Evolutionary conservation across 2,888 invertebrate species (phyloP).

Genomic region (Tetranychus piercei): DNA sequence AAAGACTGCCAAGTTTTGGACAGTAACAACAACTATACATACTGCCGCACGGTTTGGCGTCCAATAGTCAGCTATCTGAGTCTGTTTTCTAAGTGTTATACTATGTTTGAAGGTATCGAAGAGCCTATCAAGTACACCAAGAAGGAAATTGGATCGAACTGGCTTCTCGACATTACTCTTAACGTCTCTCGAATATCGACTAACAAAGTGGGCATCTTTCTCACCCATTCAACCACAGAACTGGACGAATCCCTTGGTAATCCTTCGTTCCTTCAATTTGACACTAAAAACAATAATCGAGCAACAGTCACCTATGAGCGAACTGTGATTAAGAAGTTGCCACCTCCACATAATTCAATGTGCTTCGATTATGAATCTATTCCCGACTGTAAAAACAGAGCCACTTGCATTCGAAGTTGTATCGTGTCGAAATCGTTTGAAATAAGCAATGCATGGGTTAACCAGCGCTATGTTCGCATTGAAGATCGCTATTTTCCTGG

Average conservation of each 20-base stretch:
- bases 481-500: not conserved
- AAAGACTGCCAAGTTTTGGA: not conserved
- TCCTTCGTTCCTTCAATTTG: not conserved
- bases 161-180: not conserved
- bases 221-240: not conserved
- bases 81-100: constrained; percentile 2
- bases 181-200: not conserved
- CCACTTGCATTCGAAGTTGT: not conserved
- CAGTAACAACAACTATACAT: not conserved
- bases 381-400: not conserved
- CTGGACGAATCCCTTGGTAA: constrained; percentile 2
- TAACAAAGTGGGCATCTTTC: not conserved
- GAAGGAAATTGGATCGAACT: not conserved
- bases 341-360: not conserved
- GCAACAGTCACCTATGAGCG: not conserved
- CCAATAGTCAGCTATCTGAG: constrained; percentile 1
- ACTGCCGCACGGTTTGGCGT: not conserved
- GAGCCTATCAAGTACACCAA: not conserved
- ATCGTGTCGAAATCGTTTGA: not conserved
- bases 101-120: not conserved
- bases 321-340: not conserved
- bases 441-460: not conserved
- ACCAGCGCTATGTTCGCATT: not conserved
- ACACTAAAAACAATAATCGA: not conserved
- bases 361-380: not conserved